Evolutionary conservation across 2,888 invertebrate species (phyloP).

Genomic region (Anoncus sp.): DNA sequence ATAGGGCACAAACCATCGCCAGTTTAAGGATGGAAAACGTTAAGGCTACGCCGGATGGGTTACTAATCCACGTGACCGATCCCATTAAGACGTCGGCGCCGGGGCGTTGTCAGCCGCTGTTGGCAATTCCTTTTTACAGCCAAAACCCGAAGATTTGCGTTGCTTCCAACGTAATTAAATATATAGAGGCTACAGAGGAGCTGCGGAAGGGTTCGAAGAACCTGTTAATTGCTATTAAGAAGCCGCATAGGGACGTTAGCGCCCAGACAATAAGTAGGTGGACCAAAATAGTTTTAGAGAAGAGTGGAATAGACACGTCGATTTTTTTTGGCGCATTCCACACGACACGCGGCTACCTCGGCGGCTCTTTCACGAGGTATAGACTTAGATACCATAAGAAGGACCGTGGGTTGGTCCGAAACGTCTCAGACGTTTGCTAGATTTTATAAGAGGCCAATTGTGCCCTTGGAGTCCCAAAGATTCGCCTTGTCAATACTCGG

Average conservation of each 20-base stretch:
- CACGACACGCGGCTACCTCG: constrained; percentile 10
- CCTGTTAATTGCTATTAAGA: neutral
- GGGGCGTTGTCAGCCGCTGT: constrained; percentile 17
- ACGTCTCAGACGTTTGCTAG: neutral
- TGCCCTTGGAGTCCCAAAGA: neutral
- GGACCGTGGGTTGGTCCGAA: neutral
- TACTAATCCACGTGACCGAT: constrained; percentile 11
- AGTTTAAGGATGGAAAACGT: constrained; percentile 15
- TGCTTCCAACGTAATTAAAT: constrained; percentile 9
- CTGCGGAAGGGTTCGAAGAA: neutral
- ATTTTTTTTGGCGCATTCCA: neutral
- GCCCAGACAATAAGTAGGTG: constrained; percentile 10
- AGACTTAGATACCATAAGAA: neutral
- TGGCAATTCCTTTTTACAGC: constrained; percentile 31
- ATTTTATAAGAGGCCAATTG: constrained; percentile 1
- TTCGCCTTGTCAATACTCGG: too few species aligned
- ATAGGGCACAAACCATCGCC: constrained; percentile 19
- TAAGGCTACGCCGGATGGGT: neutral
- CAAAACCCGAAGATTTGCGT: neutral
- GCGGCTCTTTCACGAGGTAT: neutral
- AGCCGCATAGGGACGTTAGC: neutral
- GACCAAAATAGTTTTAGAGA: neutral
- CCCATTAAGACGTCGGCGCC: constrained; percentile 31
- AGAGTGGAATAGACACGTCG: neutral
- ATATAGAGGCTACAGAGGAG: neutral